These are phyloP conservation scores for Neogale vison DNA, from an alignment of 2,113 vertebrate species.

Conservation along the genomic window DNA sequence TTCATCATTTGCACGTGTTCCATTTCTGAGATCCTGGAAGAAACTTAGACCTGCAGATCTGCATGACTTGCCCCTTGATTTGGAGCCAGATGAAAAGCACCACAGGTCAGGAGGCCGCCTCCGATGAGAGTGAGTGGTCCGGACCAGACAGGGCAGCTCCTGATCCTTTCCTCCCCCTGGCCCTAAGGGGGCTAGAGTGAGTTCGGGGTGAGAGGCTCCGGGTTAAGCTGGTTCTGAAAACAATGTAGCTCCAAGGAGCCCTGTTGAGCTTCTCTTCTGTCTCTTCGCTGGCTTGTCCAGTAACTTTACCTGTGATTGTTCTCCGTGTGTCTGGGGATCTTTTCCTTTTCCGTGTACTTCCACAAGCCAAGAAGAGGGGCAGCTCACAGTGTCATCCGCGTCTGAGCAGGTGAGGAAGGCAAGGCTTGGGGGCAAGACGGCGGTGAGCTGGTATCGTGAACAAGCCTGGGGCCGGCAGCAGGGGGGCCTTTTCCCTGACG, in stretches of 20 bases:
- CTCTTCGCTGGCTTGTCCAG: not conserved
- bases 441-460: not conserved
- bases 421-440: not conserved
- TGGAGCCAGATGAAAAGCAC: not conserved
- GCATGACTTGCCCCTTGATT: not conserved
- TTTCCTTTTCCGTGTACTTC: not conserved
- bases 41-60: not conserved
- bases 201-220: slow-evolving; percentile 41
- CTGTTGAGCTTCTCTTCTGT: not conserved
- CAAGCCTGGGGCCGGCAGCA: not conserved
- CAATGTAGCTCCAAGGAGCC: not conserved
- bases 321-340: not conserved
- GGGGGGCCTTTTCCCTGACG: not conserved
- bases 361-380: not conserved
- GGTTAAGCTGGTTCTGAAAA: not conserved
- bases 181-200: not conserved
- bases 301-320: not conserved
- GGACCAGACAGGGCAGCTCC: slow-evolving; percentile 37
- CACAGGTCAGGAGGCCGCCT: not conserved
- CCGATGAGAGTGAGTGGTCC: slow-evolving; percentile 15
- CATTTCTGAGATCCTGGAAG: not conserved
- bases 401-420: not conserved
- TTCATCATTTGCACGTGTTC: not conserved
- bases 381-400: not conserved
- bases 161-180: not conserved